These are phyloP conservation scores for Hyla sarda DNA, from an alignment of 2,113 vertebrate species.

Conservation along the genomic window DNA sequence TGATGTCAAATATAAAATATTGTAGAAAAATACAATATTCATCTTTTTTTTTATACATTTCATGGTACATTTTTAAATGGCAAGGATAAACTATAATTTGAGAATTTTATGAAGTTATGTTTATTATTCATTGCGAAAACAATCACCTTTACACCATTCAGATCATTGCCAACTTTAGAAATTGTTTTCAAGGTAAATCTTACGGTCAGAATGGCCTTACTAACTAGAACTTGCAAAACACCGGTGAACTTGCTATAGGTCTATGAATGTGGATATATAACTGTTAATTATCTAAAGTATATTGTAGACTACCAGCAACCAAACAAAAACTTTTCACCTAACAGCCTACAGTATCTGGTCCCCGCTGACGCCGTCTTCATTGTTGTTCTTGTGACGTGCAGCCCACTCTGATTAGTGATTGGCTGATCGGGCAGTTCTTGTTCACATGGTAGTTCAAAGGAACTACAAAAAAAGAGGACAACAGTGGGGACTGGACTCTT, in stretches of 20 bases:
- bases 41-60: constrained; percentile 1
- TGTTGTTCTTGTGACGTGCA: no score
- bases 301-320: no score
- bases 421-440: no score
- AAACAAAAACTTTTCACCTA: no score
- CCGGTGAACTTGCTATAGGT: background rate
- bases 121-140: constrained; percentile 2
- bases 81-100: background rate
- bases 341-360: no score
- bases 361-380: no score
- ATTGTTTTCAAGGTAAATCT: background rate
- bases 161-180: background rate
- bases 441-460: no score
- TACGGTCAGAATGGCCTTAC: background rate
- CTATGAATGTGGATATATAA: no score
- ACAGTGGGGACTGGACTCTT: no score
- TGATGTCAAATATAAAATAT: background rate
- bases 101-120: background rate
- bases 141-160: background rate
- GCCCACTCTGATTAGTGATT: no score
- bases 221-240: background rate
- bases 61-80: background rate
- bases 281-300: no score
- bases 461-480: no score
- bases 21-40: constrained; percentile 20